These are phyloP conservation scores for Actinia tenebrosa DNA, from an alignment of 64 coral and sea anemone species.

Conservation along the genomic window DNA sequence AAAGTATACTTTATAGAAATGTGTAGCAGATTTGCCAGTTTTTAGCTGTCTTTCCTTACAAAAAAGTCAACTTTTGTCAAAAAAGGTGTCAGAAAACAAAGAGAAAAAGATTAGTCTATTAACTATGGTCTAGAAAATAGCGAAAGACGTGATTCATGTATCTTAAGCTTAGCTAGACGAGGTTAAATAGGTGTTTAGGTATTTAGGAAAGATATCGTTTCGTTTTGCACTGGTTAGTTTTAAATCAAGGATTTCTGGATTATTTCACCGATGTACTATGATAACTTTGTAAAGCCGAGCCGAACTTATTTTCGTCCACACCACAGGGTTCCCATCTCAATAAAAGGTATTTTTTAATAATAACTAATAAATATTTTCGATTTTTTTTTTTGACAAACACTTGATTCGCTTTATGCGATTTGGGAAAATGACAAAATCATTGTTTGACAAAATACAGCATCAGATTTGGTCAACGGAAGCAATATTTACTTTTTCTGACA, in stretches of 20 bases:
- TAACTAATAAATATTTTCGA: not conserved
- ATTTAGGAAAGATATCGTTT: constrained; percentile 8
- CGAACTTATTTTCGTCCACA: not conserved
- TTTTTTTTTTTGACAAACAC: not conserved
- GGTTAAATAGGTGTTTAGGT: not conserved
- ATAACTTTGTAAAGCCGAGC: not conserved
- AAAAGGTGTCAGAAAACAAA: not conserved
- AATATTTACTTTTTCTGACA: not conserved
- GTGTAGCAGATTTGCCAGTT: not conserved
- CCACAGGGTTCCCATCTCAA: not conserved
- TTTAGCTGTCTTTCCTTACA: not conserved
- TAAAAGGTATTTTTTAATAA: not conserved
- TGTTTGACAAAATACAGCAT: not conserved
- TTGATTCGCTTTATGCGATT: not conserved
- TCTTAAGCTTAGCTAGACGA: not conserved
- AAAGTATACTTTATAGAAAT: not conserved
- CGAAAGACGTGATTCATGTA: too few species aligned
- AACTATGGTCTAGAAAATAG: too few species aligned
- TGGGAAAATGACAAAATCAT: not conserved
- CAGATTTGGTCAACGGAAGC: not conserved
- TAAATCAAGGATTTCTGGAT: not conserved
- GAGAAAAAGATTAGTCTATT: not conserved
- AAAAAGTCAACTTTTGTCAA: not conserved
- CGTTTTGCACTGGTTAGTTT: not conserved
- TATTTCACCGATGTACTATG: not conserved